Percentiles rank a stretch among this genome's conserved stretches.
phyloP scores from a whole-genome alignment of 2,113 vertebrate species.

The Toxotes chatareus region DNA sequence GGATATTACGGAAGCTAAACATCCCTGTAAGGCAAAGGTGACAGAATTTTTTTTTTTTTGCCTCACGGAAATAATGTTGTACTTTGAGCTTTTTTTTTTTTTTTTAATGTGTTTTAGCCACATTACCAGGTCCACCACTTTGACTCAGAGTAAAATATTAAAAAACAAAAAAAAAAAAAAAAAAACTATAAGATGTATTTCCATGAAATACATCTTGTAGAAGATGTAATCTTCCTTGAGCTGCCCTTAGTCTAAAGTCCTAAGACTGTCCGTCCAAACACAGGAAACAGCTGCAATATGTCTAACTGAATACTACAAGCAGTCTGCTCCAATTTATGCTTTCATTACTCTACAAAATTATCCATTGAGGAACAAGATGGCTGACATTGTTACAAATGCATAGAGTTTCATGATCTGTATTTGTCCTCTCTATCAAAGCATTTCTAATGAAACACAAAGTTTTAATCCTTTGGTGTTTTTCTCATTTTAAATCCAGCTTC shows the following conservation, averaged over 20 bases:
- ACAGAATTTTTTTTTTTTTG: neutral
- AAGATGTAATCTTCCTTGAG: neutral
- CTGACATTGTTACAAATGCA: conserved; percentile 13
- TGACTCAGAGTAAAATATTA: neutral
- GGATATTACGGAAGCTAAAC: conserved; percentile 1
- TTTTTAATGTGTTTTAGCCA: neutral
- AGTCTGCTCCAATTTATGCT: neutral
- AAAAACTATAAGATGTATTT: neutral
- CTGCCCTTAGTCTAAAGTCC: neutral
- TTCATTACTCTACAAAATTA: conserved; percentile 4
- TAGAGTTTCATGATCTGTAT: conserved; percentile 22
- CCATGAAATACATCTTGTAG: neutral
- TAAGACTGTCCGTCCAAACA: neutral
- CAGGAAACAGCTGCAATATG: neutral
- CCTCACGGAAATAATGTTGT: neutral
- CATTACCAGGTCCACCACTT: neutral
- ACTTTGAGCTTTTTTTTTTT: neutral
- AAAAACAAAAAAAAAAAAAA: too few species aligned
- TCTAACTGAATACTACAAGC: neutral
- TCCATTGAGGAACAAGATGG: neutral
- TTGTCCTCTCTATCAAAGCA: conserved; percentile 24
- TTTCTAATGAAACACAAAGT: neutral
- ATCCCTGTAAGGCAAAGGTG: neutral
- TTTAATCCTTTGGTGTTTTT: conserved; percentile 4
- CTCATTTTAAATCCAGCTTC: neutral